A percentile compares a stretch with the other conserved stretches of the same genome.
These are phyloP conservation scores for Lepidocyrtinus sp. DNA, from an alignment of 2,888 invertebrate species.

Conservation along the genomic window DNA sequence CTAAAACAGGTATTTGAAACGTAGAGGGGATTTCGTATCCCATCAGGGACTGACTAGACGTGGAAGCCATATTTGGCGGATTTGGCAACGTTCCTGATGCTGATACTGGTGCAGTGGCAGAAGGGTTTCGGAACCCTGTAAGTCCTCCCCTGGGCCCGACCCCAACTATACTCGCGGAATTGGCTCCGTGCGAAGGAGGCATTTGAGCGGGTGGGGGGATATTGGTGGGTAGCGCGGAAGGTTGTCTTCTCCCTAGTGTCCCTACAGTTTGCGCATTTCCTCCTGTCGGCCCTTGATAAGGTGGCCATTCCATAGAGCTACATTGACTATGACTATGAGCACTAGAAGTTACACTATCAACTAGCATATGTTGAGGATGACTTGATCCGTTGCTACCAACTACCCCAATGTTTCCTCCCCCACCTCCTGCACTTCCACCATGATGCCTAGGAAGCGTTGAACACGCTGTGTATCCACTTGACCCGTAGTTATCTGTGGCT, in stretches of 20 bases:
- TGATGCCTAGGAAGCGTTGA: slow-evolving; percentile 69
- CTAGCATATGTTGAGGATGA: slow-evolving; percentile 62
- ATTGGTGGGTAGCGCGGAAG: slow-evolving; percentile 53
- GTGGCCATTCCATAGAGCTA: slow-evolving; percentile 68
- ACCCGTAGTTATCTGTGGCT: slow-evolving; percentile 64
- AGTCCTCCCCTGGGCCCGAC: slow-evolving; percentile 49
- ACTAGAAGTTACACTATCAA: slow-evolving; percentile 58
- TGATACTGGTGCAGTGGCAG: slow-evolving; percentile 22
- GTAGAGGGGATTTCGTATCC: slow-evolving; percentile 68
- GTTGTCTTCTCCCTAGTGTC: slow-evolving; percentile 54
- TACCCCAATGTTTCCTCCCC: slow-evolving; percentile 39
- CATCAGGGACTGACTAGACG: slow-evolving; percentile 61
- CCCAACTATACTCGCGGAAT: slow-evolving; percentile 42
- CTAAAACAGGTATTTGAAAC: slow-evolving; percentile 67
- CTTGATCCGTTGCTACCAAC: slow-evolving; percentile 57
- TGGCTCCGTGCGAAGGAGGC: slow-evolving; percentile 29
- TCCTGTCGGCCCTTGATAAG: slow-evolving; percentile 64
- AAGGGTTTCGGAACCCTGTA: slow-evolving; percentile 51
- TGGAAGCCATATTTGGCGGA: slow-evolving; percentile 45
- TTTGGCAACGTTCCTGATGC: slow-evolving; percentile 27
- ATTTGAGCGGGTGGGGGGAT: slow-evolving; percentile 61
- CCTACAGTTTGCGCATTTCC: slow-evolving; percentile 38
- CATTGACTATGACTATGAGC: slow-evolving; percentile 59
- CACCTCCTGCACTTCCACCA: slow-evolving; percentile 36
- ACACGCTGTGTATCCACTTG: slow-evolving; percentile 66